These are phyloP conservation scores for Ceratina australensis DNA, from an alignment of 1,140 invertebrate species.

Conservation along the genomic window DNA sequence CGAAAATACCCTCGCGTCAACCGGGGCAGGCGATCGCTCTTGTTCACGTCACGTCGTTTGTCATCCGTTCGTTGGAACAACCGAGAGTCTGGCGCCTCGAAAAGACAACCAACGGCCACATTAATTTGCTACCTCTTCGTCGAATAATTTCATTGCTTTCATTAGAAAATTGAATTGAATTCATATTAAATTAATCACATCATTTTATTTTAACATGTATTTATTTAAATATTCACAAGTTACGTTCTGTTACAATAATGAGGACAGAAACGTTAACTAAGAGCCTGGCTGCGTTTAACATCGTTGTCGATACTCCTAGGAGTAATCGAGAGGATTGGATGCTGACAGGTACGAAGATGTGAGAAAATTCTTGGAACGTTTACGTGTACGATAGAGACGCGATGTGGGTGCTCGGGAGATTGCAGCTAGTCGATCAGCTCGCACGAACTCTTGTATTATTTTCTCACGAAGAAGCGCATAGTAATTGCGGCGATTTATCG, in stretches of 20 bases:
- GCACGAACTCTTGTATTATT: constrained; percentile 64
- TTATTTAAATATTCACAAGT: no score
- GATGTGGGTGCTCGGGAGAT: constrained; percentile 49
- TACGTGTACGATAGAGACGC: constrained; percentile 15
- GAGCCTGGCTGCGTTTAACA: constrained; percentile 56
- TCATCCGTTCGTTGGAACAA: constrained; percentile 56
- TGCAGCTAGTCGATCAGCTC: constrained; percentile 63
- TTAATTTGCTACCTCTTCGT: constrained; percentile 37
- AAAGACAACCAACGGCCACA: constrained; percentile 20
- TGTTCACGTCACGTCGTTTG: constrained; percentile 58
- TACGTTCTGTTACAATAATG: constrained; percentile 16
- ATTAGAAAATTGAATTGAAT: no score
- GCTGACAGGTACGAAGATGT: constrained; percentile 31
- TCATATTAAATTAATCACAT: no score
- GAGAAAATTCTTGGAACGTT: constrained; percentile 60
- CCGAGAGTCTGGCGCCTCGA: constrained; percentile 25
- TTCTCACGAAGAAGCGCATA: constrained; percentile 56
- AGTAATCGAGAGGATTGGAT: constrained; percentile 60
- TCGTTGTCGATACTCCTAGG: constrained; percentile 66
- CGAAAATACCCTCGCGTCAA: constrained; percentile 54
- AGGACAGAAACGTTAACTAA: constrained; percentile 18
- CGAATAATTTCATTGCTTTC: constrained; percentile 46
- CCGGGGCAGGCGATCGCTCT: constrained; percentile 54
- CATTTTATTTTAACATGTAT: no score
- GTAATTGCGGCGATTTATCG: constrained; percentile 45